Evolutionary conservation across 64 coral and sea anemone genomes (phyloP), one percentile per base, ranked within the genome.

Genomic region (Anthopleura sola): DNA sequence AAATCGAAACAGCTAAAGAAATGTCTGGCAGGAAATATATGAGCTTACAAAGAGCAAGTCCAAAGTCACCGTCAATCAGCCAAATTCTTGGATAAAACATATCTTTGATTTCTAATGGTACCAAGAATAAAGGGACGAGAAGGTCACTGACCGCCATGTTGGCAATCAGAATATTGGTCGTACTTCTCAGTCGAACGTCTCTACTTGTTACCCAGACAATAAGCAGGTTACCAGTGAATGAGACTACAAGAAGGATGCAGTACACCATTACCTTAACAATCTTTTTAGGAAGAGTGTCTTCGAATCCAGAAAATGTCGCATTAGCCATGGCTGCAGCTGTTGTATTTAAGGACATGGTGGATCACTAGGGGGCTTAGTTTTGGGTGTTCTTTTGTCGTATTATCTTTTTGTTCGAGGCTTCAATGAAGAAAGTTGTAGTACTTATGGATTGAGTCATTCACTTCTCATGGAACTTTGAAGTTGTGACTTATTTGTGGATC

Each of bases 81-180:
- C 91, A 93, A 47, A 75, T 71, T 23, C 68, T n/a, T 16, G 50
- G n/a, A 1, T 81, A 64, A 6, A 75, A 78, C 15, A 88, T 50
- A 49, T 81, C 24, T 10, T 93, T 56, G 12, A 60, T 79, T 56
- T 68, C 74, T 85, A n/a, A n/a, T 26, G 86, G 91, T 14, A 85
- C 60, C 2, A 86, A 81, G 18, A 93, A 44, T 31, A 93, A 78
- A 46, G 91, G 86, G 24, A 93, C 77, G 19, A 93, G 74, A 38
- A 90, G 82, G 49, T 90, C 88, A 56, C 88, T 85, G 1, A 83
- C 88, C 17, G 88, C 88, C 68, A 90, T 78, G 68, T 90, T 90
- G 20, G 69, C 71, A 13, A 90, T 85, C n/a, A 90, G 83, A 26
- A 90, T 46, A 82, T 90, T 90, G n/a, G 84, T 84, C 37, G 68